Conservation (phyloP, 2,888 invertebrate species). For the Netelia melanura region DNA sequence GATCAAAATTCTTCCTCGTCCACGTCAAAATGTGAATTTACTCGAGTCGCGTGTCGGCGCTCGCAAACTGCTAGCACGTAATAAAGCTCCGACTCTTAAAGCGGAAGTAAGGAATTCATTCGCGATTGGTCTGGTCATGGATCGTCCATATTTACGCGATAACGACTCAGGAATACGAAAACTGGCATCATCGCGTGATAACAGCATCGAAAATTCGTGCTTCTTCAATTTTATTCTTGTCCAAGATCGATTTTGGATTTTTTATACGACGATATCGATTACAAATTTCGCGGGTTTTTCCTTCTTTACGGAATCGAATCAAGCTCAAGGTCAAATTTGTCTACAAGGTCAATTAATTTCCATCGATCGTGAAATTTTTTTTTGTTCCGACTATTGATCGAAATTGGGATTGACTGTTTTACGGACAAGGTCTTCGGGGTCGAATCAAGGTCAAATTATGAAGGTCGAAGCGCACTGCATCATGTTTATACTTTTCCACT, state of each 20-base stretch:
- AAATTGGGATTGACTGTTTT: too few species aligned
- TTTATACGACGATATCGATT: slow-evolving; percentile 24
- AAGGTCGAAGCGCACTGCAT: neutral
- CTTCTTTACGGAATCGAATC: neutral
- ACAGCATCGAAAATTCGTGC: slow-evolving; percentile 16
- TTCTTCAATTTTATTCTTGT: neutral
- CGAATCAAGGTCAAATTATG: too few species aligned
- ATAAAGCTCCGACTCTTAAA: slow-evolving; percentile 46
- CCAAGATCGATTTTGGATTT: slow-evolving; percentile 4
- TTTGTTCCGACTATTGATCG: too few species aligned
- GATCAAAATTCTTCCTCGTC: slow-evolving; percentile 53
- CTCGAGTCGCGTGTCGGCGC: slow-evolving; percentile 41
- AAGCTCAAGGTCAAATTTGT: neutral
- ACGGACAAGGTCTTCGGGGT: too few species aligned
- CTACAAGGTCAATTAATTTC: too few species aligned
- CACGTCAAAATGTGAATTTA: neutral
- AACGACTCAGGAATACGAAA: neutral
- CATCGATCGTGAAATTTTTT: too few species aligned
- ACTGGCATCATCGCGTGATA: neutral
- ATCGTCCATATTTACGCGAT: neutral
- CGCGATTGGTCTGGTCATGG: neutral
- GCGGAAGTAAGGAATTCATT: slow-evolving; percentile 22
- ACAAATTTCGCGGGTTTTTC: neutral
- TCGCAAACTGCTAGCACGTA: slow-evolving; percentile 49
- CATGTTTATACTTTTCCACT: neutral